Conservation (phyloP, 1,140 invertebrate genomes). For the Tribolium madens region DNA sequence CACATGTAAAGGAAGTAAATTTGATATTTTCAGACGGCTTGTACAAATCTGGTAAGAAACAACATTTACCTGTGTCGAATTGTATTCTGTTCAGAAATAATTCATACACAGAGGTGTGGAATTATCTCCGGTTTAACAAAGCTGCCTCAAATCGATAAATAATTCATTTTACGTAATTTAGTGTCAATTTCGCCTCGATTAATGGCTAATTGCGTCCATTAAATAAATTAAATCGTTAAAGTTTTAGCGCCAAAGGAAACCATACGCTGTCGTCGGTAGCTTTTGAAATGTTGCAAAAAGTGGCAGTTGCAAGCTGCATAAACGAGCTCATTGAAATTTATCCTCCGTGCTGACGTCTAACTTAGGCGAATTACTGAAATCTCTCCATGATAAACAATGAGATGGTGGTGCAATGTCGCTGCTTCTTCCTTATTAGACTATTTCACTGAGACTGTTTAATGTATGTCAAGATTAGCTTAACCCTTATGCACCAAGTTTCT, state of each 20-base stretch:
- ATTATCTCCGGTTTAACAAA: not conserved
- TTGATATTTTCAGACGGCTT: not conserved
- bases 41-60: not conserved
- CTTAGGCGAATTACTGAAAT: not conserved
- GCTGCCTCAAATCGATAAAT: slow-evolving; percentile 1
- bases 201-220: slow-evolving; percentile 23
- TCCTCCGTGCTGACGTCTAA: slow-evolving; percentile 14
- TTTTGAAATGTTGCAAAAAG: slow-evolving; percentile 9
- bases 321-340: slow-evolving; percentile 10
- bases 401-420: not conserved
- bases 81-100: no score
- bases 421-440: slow-evolving; percentile 10
- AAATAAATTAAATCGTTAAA: slow-evolving; percentile 25
- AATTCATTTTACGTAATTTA: slow-evolving; percentile 16
- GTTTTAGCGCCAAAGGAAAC: slow-evolving; percentile 1
- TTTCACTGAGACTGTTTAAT: not conserved
- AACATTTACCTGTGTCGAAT: not conserved
- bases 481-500: not conserved
- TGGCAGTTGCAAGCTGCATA: slow-evolving; percentile 6
- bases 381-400: not conserved
- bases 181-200: slow-evolving; percentile 19
- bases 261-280: not conserved
- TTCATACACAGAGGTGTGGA: not conserved
- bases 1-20: not conserved
- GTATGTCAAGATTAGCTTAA: not conserved